Percentiles rank a stretch among this genome's conserved stretches.
phyloP scores from a whole-genome alignment of 2,797 vertebrate species.

The Enteromius argenteus region DNA sequence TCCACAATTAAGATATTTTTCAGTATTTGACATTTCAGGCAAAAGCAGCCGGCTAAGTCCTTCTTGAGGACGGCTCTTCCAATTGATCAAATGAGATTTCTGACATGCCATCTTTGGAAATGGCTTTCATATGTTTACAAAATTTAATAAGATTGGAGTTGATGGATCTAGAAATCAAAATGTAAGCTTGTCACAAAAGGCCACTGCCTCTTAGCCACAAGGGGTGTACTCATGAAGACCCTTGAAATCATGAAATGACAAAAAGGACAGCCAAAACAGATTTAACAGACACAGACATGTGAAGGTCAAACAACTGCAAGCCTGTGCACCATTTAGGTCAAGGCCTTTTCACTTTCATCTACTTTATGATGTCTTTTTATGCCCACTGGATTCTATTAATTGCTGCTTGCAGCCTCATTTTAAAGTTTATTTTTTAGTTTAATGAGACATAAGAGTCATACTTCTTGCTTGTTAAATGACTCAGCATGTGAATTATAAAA shows the following conservation, averaged over 20 bases:
- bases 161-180: background rate
- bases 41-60: background rate
- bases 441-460: background rate
- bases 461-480: background rate
- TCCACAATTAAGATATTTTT: conserved; percentile 14
- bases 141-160: background rate
- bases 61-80: background rate
- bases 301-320: background rate
- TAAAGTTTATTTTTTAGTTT: conserved; percentile 25
- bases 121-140: background rate
- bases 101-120: background rate
- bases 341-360: background rate
- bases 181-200: background rate
- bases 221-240: background rate
- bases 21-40: conserved; percentile 7
- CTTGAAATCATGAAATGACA: conserved; percentile 7
- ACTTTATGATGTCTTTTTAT: background rate
- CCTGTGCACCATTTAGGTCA: background rate
- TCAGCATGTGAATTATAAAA: conserved; percentile 10
- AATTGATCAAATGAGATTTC: background rate
- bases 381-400: background rate
- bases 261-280: background rate
- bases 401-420: conserved; percentile 1
- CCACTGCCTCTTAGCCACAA: background rate
- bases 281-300: background rate